Base-by-base conservation (phyloP, 1,140 invertebrate genomes). In the Dendroctonus ponderosae region DNA sequence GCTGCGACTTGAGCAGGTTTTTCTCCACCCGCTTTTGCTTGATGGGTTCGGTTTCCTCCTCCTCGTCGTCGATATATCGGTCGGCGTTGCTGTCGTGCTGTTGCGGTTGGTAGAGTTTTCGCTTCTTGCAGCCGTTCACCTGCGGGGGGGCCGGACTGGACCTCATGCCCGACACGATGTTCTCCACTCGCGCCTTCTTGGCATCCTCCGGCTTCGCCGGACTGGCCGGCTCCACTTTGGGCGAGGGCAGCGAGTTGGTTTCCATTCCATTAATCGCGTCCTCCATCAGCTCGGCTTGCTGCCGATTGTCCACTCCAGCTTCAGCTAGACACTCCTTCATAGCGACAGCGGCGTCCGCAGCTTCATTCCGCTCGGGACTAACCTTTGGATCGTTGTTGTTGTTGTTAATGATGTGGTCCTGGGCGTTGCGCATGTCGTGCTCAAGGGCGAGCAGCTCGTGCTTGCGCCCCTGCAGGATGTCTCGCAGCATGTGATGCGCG, bases 41-140 rank as follows among this genome's bases (percentile, higher is more conserved):
- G 62, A 92, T 87, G 5, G 89, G 89, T 76, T 89, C 87, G 44
- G 89, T 85, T 69, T 87, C 86, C 70, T 91, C 89, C 64, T 90
- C 90, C 70, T 87, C 88, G 61, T 91, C 89, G 6, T 89, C 87
- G 71, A 89, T 83, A 75, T 90, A 91, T 15, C 89, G 79, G 69
- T 90, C 87, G 26, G 85, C 85, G 64, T 87, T 86, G 73, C 80
- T 88, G 75, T 94, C 92, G 76, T 96, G 93, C 74, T 97, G 94
- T 77, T 96, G 93, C 0, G 96, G 96, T 73, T 97, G 93, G 77
- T 97, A 97, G n/a, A 97, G 84, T 80, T 98, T 98, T 15, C 96
- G 85, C 81, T 98, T 98, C 78, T 96, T 96, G 82, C 91, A 97
- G 48, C 91, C 94, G 79, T 93, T 95, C 61, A 93, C 91, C 44